Base-by-base conservation (phyloP, 2,888 invertebrate species). In the Harmothoe impar region DNA sequence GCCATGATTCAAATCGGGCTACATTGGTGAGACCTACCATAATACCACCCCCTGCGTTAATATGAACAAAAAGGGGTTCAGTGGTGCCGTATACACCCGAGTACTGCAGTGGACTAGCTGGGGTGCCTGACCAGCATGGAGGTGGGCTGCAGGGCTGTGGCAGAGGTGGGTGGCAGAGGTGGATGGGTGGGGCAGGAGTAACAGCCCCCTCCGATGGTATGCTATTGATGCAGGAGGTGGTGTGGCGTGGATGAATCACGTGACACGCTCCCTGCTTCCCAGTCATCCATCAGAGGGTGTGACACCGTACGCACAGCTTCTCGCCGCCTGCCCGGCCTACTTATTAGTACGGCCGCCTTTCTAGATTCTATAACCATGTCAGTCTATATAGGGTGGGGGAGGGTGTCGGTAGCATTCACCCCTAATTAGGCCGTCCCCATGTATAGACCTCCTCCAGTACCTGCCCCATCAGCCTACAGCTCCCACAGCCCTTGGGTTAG, bases 241-340 rank as follows among this genome's bases (percentile, higher is more conserved):
- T 43, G 43, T 43, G 33, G 72, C 35, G 23, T 20, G 81, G 20
- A 81, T 23, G 81, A 33, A 81, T 81, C 81, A 81, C 81, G 81
- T 81, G 81, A 81, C 81, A 35, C 81, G 81, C 81, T 81, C 81
- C 35, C 35, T 81, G 81, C 81, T 81, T 35, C n/a, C 81, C 35
- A 43, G n/a, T 25, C 81, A 81, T 81, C 35, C 81, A 43, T 81
- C 81, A 81, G 81, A 20, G 81, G 72, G 62, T 15, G 62, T 62
- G 62, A n/a, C 20, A 20, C 43, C n/a, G 62, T 20, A 3, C 7
- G 62, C 15, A 62, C 20, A 12, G n/a, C 62, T n/a, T 3, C 62
- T 15, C 62, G n/a, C 23, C n/a, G 20, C 7, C 12, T 0, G 29
- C 29, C 29, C 25, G 29, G 72, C 72, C 72, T 29, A 72, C 72